Evolutionary conservation across 2,888 invertebrate genomes (phyloP).

Genomic region (Macrosiphum euphorbiae): DNA sequence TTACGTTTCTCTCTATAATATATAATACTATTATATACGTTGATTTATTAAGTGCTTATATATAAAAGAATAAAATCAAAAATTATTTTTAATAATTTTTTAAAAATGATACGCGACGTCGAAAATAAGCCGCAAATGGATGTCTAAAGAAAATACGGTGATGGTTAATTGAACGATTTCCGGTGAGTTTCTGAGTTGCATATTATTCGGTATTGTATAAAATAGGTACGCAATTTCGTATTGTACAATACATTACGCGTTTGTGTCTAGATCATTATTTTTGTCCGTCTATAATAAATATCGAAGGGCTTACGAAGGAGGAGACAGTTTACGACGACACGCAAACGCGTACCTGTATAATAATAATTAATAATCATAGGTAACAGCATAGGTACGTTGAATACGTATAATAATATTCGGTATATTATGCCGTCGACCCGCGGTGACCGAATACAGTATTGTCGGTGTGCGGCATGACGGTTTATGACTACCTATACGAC

Average conservation of each 20-base stretch:
- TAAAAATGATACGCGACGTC: not conserved
- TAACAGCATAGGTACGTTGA: not conserved
- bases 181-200: not conserved
- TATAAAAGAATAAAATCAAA: not conserved
- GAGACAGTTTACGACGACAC: not conserved
- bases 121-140: not conserved
- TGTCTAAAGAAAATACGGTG: not conserved
- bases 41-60: not conserved
- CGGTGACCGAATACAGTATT: not conserved
- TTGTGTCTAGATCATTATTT: not conserved
- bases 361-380: not conserved
- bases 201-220: not conserved
- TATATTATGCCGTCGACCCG: not conserved
- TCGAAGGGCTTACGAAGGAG: not conserved
- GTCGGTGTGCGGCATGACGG: not conserved
- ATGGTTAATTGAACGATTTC: not conserved
- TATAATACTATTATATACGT: not conserved
- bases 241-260: not conserved
- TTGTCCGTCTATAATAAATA: not conserved
- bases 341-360: not conserved
- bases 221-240: not conserved
- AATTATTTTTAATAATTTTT: not conserved
- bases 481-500: not conserved
- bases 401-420: not conserved
- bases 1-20: not conserved